These are phyloP conservation scores for Blastomussa wellsi DNA, from an alignment of 92 coral and sea anemone species.

Conservation along the genomic window DNA sequence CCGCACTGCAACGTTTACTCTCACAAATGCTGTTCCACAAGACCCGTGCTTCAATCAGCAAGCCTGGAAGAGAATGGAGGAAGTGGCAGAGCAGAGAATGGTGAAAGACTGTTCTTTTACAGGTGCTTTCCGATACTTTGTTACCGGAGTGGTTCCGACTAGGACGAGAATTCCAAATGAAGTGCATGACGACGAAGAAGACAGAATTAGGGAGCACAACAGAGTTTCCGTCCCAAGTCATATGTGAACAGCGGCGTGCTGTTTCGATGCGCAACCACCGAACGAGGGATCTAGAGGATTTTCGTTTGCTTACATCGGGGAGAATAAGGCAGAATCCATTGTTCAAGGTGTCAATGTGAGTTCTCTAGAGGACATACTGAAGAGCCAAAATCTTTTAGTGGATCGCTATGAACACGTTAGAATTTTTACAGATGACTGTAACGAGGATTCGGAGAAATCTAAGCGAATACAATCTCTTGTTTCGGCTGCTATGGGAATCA, in stretches of 20 bases:
- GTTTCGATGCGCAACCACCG: slow-evolving; percentile 18
- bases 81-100: background rate
- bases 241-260: slow-evolving; percentile 65
- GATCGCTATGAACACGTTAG: background rate
- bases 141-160: slow-evolving; percentile 24
- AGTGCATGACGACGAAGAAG: slow-evolving; percentile 40
- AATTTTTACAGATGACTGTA: slow-evolving; percentile 37
- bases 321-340: slow-evolving; percentile 25
- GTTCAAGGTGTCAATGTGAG: background rate
- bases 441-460: background rate
- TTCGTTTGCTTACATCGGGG: slow-evolving; percentile 43
- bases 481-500: background rate
- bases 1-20: slow-evolving; percentile 45
- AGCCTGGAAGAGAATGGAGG: slow-evolving; percentile 30
- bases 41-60: slow-evolving; percentile 51
- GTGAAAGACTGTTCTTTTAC: background rate
- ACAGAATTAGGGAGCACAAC: slow-evolving; percentile 28
- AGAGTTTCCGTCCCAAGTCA: slow-evolving; percentile 54
- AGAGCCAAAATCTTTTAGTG: background rate
- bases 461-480: background rate
- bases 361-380: slow-evolving; percentile 16
- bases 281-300: slow-evolving; percentile 23
- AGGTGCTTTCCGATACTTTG: slow-evolving; percentile 50
- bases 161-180: slow-evolving; percentile 42
- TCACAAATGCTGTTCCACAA: slow-evolving; percentile 60